Evolutionary conservation across 2,797 vertebrate species (phyloP).

Genomic region (Chelidonichthys spinosus): DNA sequence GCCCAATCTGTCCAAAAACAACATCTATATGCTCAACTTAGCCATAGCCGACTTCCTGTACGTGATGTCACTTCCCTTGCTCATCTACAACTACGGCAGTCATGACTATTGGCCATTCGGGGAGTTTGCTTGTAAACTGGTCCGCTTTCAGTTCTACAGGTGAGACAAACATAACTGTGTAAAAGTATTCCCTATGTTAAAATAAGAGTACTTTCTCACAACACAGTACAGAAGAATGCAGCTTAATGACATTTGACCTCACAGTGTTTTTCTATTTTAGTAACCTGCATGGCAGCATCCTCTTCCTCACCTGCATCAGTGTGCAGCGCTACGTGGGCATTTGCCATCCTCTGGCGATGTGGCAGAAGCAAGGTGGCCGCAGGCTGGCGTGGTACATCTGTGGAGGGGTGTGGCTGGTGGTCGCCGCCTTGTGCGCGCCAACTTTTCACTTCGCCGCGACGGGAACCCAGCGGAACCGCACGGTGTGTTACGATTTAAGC

Average conservation of each 20-base stretch:
- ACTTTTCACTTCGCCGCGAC: constrained; percentile 92
- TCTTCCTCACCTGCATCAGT: constrained; percentile 98
- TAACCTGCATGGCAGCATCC: constrained; percentile 94
- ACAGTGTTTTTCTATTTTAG: constrained; percentile 61
- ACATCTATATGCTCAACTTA: constrained; percentile 95
- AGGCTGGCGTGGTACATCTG: constrained; percentile 89
- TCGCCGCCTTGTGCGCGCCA: constrained; percentile 88
- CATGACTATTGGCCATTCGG: constrained; percentile 98
- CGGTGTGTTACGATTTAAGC: constrained; percentile 96
- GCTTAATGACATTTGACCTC: neutral
- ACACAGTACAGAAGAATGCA: neutral
- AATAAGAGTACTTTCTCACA: neutral
- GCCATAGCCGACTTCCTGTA: constrained; percentile 93
- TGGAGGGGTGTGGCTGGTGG: constrained; percentile 86
- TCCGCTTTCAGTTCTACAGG: constrained; percentile 96
- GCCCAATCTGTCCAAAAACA: constrained; percentile 86
- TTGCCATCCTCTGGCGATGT: constrained; percentile 90
- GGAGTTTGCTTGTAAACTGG: constrained; percentile 89
- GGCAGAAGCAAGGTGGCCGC: constrained; percentile 90
- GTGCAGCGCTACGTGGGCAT: constrained; percentile 96
- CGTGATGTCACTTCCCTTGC: constrained; percentile 93
- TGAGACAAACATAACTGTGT: constrained; percentile 38
- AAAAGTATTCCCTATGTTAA: neutral
- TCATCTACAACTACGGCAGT: constrained; percentile 95
- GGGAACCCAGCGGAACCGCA: constrained; percentile 92